phyloP scores from a whole-genome alignment of 2,797 vertebrate genomes.

The Parauchenoglanis punctatus region DNA sequence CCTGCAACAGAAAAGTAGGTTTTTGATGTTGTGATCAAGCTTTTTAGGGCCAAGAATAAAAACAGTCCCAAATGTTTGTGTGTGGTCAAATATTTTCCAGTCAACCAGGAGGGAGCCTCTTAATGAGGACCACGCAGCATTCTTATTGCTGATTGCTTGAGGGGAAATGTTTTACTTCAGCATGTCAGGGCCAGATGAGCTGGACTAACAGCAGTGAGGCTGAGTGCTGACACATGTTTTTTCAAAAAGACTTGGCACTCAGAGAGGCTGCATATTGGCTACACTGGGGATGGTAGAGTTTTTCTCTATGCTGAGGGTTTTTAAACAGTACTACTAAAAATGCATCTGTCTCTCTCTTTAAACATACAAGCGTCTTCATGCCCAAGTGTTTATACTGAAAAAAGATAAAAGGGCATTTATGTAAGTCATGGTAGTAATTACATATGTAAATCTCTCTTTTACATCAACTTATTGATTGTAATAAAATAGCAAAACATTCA shows the following conservation, averaged over 20 bases:
- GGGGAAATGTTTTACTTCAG: constrained; percentile 45
- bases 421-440: not conserved
- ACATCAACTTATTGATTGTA: not conserved
- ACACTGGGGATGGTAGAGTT: not conserved
- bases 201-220: constrained; percentile 24
- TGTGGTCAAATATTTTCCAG: constrained; percentile 43
- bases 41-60: constrained; percentile 1
- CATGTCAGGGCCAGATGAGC: constrained; percentile 41
- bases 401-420: not conserved
- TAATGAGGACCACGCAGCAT: constrained; percentile 39
- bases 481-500: not conserved
- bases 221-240: constrained; percentile 17
- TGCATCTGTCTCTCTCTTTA: not conserved
- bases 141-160: constrained; percentile 32
- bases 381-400: not conserved
- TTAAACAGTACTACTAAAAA: not conserved
- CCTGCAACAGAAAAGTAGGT: not conserved
- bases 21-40: constrained; percentile 22
- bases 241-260: not conserved
- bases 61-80: constrained; percentile 37
- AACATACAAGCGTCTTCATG: not conserved
- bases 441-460: not conserved
- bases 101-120: constrained; percentile 38
- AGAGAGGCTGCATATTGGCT: not conserved
- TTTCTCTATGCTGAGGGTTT: not conserved